Evolutionary conservation across 2,113 vertebrate species (phyloP).

Genomic region (Corythoichthys intestinalis): DNA sequence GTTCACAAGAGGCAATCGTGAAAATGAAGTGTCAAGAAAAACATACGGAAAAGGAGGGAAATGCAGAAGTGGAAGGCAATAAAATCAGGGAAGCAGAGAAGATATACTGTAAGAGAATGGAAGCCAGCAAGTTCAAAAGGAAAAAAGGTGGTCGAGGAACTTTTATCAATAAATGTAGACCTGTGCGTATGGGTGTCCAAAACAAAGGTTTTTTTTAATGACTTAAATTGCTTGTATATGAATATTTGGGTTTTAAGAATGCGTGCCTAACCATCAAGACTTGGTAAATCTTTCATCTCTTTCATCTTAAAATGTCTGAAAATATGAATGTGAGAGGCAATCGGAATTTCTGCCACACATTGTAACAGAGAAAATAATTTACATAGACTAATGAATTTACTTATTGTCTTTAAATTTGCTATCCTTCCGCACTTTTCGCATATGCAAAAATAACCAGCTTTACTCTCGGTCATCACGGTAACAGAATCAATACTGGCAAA

Average conservation of each 20-base stretch:
- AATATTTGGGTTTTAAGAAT: background rate
- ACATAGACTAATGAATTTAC: background rate
- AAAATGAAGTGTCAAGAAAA: background rate
- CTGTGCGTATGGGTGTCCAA: background rate
- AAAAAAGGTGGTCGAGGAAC: slow-evolving; percentile 14
- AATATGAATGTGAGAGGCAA: background rate
- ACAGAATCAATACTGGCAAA: background rate
- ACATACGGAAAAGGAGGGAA: slow-evolving; percentile 23
- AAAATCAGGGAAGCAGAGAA: slow-evolving; percentile 25
- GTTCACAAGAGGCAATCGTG: background rate
- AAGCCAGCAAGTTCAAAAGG: slow-evolving; percentile 29
- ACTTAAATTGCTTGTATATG: background rate
- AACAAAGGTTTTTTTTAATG: background rate
- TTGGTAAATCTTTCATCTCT: background rate
- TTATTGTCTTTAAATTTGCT: background rate
- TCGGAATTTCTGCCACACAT: background rate
- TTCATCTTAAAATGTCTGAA: background rate
- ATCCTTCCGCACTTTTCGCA: background rate
- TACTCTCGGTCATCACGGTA: background rate
- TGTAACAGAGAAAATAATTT: background rate
- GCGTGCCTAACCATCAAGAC: background rate
- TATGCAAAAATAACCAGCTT: background rate
- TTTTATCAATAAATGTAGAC: slow-evolving; percentile 9
- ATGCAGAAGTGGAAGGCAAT: slow-evolving; percentile 37
- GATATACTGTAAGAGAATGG: slow-evolving; percentile 15